A percentile compares a stretch with the other conserved stretches of the same genome.
Conservation (phyloP, 1,140 invertebrate species). For the Eriosoma lanigerum region DNA sequence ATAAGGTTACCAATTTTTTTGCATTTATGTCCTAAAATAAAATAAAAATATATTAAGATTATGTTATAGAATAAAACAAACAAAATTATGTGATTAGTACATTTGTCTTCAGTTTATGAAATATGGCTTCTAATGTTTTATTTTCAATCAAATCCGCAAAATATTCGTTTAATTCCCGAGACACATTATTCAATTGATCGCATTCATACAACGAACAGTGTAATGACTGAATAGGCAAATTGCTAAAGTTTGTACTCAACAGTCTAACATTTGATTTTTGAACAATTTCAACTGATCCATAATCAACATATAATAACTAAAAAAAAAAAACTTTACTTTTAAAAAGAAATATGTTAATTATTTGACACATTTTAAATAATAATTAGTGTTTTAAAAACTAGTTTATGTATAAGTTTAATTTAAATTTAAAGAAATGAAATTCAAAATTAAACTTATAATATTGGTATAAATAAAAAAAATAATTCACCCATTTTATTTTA, state of each 20-base stretch:
- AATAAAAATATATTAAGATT: background rate
- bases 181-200: background rate
- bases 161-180: background rate
- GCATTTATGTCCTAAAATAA: background rate
- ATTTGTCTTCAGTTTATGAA: background rate
- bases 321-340: background rate
- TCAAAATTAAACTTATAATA: background rate
- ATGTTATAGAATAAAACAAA: too few species aligned
- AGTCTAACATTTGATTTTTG: background rate
- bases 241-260: background rate
- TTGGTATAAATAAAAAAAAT: too few species aligned
- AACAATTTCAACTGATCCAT: constrained; percentile 17
- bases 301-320: constrained; percentile 39
- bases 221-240: background rate
- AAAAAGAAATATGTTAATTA: background rate
- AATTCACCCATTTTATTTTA: too few species aligned
- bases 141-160: background rate
- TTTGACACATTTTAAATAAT: background rate
- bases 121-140: background rate
- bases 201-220: background rate
- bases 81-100: background rate
- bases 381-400: background rate
- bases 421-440: background rate
- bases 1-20: background rate
- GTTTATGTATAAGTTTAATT: too few species aligned